A percentile compares a stretch with the other conserved stretches of the same genome.
Conservation (phyloP, 2,888 invertebrate species). For the Melanchra persicariae region DNA sequence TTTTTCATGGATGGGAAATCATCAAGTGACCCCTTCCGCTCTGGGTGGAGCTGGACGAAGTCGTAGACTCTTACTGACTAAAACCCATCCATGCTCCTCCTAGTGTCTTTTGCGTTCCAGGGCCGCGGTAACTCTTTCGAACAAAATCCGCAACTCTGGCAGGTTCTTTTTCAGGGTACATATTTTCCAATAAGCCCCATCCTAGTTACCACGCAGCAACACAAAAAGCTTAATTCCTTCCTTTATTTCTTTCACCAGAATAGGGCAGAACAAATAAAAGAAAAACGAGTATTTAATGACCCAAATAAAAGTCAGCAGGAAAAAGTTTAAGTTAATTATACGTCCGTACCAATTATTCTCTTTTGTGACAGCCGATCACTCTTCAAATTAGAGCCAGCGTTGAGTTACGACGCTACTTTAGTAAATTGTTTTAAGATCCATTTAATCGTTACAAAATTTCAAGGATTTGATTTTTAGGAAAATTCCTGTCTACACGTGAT, state of each 20-base stretch:
- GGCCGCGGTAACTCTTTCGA: no score
- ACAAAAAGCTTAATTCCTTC: constrained; percentile 41
- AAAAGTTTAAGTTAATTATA: constrained; percentile 60
- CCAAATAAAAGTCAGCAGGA: constrained; percentile 59
- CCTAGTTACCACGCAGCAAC: constrained; percentile 7
- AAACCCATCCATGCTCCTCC: no score
- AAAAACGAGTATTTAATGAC: constrained; percentile 51
- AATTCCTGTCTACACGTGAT: background rate
- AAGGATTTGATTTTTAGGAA: constrained; percentile 18
- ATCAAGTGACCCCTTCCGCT: no score
- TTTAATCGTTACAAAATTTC: constrained; percentile 34
- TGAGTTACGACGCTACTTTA: constrained; percentile 53
- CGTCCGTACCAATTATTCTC: constrained; percentile 51
- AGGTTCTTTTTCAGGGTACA: no score
- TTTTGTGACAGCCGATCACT: constrained; percentile 49
- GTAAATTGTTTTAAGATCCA: constrained; percentile 47
- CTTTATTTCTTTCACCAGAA: constrained; percentile 47
- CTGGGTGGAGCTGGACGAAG: no score
- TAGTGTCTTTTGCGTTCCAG: no score
- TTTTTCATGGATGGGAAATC: no score
- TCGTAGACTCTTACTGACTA: no score
- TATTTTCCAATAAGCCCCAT: constrained; percentile 24
- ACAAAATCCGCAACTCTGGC: no score
- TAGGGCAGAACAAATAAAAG: constrained; percentile 48
- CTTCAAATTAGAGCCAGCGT: constrained; percentile 55